Conservation (phyloP, 2,797 vertebrate species). For the Poecilia wingei region DNA sequence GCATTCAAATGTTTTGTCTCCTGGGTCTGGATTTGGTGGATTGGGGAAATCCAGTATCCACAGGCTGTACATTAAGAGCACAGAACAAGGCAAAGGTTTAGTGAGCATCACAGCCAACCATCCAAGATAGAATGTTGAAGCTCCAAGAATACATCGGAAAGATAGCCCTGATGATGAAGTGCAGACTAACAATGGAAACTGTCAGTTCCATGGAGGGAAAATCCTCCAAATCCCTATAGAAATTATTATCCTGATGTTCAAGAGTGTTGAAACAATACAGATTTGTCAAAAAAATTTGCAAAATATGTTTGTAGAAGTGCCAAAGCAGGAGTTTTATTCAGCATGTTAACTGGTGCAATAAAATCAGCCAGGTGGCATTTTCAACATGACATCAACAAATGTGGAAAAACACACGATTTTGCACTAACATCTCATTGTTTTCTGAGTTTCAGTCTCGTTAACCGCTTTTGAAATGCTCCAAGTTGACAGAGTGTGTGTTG, state of each 20-base stretch:
- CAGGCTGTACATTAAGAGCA: too few relatives aligned
- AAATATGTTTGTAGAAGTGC: not conserved
- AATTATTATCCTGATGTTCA: not conserved
- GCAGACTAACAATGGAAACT: too few relatives aligned
- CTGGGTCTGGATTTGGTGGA: too few relatives aligned
- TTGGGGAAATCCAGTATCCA: too few relatives aligned
- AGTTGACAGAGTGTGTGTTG: not conserved
- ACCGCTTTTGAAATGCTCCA: not conserved
- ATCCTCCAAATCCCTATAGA: not conserved
- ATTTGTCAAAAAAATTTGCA: not conserved
- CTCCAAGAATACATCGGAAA: too few relatives aligned
- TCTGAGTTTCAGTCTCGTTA: not conserved
- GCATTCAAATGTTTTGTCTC: too few relatives aligned
- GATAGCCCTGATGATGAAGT: too few relatives aligned
- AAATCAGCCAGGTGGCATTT: not conserved
- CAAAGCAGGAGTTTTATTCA: not conserved
- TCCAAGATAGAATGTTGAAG: too few relatives aligned
- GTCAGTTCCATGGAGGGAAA: too few relatives aligned
- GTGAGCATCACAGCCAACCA: too few relatives aligned
- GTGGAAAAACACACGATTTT: not conserved
- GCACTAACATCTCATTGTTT: not conserved
- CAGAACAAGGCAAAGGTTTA: too few relatives aligned
- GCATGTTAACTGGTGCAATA: not conserved
- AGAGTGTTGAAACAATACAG: not conserved
- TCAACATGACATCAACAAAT: not conserved